These are phyloP conservation scores for Caenorhabditis brenneri DNA, from an alignment of 1,140 invertebrate genomes.

Conservation along the genomic window DNA sequence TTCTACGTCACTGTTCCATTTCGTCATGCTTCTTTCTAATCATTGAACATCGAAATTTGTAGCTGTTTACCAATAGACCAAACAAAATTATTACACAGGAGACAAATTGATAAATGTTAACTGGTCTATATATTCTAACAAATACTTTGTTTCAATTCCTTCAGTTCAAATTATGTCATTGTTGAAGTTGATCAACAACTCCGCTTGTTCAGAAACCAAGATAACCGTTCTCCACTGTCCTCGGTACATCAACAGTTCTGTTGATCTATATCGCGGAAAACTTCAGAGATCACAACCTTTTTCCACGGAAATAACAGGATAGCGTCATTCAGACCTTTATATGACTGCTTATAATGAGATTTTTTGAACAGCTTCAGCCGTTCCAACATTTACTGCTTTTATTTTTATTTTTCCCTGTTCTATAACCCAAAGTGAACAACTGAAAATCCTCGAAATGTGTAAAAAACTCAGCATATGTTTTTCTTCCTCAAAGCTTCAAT, in stretches of 20 bases:
- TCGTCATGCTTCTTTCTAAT: background rate
- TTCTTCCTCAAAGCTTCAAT: background rate
- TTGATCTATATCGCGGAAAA: background rate
- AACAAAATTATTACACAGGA: background rate
- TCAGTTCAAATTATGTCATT: too few species aligned
- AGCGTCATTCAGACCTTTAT: background rate
- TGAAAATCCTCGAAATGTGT: background rate
- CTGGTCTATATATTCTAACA: too few species aligned
- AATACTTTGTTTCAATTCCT: too few species aligned
- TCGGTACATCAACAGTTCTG: background rate
- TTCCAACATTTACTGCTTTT: background rate
- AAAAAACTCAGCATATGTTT: background rate
- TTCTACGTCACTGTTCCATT: background rate
- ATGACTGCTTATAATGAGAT: background rate
- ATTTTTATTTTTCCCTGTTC: too few species aligned
- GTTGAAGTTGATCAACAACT: too few species aligned
- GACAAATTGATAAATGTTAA: background rate
- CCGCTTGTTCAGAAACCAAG: background rate
- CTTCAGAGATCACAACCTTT: background rate
- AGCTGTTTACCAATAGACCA: background rate
- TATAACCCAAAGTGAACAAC: too few species aligned
- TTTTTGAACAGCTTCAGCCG: background rate
- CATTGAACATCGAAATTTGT: background rate
- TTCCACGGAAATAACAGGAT: background rate
- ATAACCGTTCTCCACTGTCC: background rate